A percentile compares a stretch with the other conserved stretches of the same genome.
phyloP scores from a whole-genome alignment of 1,140 invertebrate species.

The Sitobion miscanthi region DNA sequence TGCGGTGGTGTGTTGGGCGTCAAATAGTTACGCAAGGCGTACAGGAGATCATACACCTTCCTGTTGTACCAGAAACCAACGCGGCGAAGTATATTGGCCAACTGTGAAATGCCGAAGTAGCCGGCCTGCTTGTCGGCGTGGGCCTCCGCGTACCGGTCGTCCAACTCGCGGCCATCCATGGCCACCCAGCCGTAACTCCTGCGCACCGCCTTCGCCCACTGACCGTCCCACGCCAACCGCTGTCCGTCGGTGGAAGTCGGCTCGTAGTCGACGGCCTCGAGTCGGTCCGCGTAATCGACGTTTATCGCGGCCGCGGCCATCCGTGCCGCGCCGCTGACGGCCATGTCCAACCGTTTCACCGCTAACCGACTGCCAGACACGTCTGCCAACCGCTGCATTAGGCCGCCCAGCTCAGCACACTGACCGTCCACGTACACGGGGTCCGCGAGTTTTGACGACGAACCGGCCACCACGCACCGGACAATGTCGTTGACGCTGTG shows the following conservation, averaged over 20 bases:
- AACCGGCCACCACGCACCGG: neutral
- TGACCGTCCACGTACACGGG: neutral
- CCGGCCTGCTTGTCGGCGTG: too few relatives aligned
- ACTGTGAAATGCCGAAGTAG: neutral
- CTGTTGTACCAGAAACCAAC: neutral
- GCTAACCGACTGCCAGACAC: neutral
- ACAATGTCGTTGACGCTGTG: neutral
- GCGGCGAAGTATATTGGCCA: neutral
- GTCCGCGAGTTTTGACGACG: neutral
- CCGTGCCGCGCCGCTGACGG: neutral
- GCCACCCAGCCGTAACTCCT: neutral
- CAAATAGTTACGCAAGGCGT: neutral
- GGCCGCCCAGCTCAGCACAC: neutral
- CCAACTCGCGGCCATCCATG: neutral
- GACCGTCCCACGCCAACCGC: neutral
- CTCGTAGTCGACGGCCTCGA: neutral
- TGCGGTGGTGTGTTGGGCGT: too few relatives aligned
- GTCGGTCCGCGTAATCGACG: neutral
- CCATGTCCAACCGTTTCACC: neutral
- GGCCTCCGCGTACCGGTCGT: neutral
- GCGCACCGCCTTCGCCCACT: neutral
- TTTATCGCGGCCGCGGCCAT: neutral
- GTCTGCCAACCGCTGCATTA: slow-evolving; percentile 35
- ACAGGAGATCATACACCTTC: neutral
- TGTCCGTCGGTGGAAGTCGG: neutral